Evolutionary conservation across 2,797 vertebrate genomes (phyloP), one percentile per base, ranked within the genome.

Genomic region (Halcyon leucocephala): DNA sequence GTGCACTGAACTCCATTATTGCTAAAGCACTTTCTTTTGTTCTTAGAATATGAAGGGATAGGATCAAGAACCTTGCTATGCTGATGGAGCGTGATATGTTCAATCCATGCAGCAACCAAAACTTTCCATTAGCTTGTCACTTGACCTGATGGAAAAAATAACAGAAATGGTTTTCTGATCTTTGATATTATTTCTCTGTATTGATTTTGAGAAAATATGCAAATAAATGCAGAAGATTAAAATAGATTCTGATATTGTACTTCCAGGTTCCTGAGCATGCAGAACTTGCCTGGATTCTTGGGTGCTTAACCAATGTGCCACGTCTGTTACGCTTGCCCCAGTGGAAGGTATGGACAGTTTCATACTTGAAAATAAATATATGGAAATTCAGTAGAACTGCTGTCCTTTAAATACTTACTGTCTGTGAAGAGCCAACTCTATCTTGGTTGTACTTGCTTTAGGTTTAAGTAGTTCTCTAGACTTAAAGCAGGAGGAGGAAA

Each of bases 251-350:
- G 76, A 88, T 29, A 28, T 96, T 17, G 7, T 95, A 0, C 26
- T 93, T 97, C 29, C 96, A 99, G 99, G 99, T 99, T 48, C 96
- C 98, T 5, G 99, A 99, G 80, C 99, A 99, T 25, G 96, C 99
- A 3, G 98, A 99, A 74, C 98, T 99, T 62, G 98, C 98, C 84
- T 99, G 99, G 99, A 98, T 99, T 97, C 98, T 99, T 67, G 98
- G 99, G 85, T 99, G 99, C 91, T 94, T 99, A 91, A 99, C 99
- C 95, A 99, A 98, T 28, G 98, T 99, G 97, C 98, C 99, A 16
- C 99, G 98, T 52, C 97, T 99, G 37, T 97, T 98, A 29, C 99
- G 99, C 91, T 98, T 99, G 90, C 99, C 99, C 4, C 99, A 99
- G 74, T 99, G 99, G 99, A 99, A 99, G 99, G 99, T 99, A 94